Evolutionary conservation across 2,113 vertebrate species (phyloP).

Genomic region (Cinclus mexicanus): DNA sequence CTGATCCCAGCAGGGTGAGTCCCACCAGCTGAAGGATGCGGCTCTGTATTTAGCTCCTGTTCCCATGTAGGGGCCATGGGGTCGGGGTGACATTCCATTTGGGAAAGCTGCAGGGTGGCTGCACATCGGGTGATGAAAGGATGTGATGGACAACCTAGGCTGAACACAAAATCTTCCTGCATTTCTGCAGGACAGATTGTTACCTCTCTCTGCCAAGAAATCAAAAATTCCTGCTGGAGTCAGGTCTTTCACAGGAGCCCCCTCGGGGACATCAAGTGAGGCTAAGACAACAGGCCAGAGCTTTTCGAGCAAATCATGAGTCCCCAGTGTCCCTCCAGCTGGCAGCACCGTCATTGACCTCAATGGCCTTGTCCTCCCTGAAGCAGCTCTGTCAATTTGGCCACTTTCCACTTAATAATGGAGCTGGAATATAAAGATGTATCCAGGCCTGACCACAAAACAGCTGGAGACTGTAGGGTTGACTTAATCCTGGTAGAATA

Average conservation of each 20-base stretch:
- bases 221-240: conserved; percentile 42
- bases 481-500: conserved; percentile 61
- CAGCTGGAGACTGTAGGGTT: conserved; percentile 61
- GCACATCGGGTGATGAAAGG: not conserved
- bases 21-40: not conserved
- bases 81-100: not conserved
- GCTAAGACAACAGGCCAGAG: conserved; percentile 59
- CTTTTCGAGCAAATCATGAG: conserved; percentile 45
- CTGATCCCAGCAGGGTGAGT: not conserved
- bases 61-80: accelerated
- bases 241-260: conserved; percentile 53
- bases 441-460: conserved; percentile 56
- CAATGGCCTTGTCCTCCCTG: conserved; percentile 54
- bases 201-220: conserved; percentile 45
- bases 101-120: not conserved
- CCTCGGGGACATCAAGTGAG: conserved; percentile 43
- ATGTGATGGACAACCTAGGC: not conserved
- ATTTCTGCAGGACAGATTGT: conserved; percentile 12
- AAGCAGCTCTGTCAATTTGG: conserved; percentile 60
- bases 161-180: not conserved
- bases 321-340: conserved; percentile 50
- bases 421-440: conserved; percentile 51
- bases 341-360: conserved; percentile 57
- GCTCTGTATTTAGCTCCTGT: accelerated
- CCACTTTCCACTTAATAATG: conserved; percentile 68